Evolutionary conservation across 37 sponge, comb jelly and placozoan genomes (phyloP).

Genomic region (Ianthella basta): DNA sequence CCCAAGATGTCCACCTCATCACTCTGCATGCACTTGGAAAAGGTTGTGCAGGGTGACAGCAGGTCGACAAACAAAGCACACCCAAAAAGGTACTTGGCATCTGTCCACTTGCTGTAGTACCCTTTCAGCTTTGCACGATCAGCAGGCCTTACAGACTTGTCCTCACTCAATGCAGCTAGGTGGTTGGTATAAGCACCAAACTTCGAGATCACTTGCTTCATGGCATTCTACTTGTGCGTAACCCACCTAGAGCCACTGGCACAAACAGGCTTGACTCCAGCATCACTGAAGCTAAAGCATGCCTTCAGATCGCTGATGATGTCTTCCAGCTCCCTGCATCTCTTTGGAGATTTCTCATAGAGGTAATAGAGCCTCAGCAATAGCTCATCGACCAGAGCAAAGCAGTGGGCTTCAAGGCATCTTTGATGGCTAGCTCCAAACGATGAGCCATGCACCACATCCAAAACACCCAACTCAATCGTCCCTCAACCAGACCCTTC

Average conservation of each 20-base stretch:
- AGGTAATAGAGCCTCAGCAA: slow-evolving; percentile 57
- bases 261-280: slow-evolving; percentile 42
- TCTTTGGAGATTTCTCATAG: slow-evolving; percentile 64
- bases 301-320: slow-evolving; percentile 48
- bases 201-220: slow-evolving; percentile 74
- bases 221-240: slow-evolving; percentile 62
- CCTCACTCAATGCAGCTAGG: slow-evolving; percentile 58
- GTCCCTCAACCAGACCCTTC: slow-evolving; percentile 64
- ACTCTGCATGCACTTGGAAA: slow-evolving; percentile 67
- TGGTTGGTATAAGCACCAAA: slow-evolving; percentile 81
- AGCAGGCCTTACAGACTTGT: slow-evolving; percentile 40
- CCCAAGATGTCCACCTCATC: slow-evolving; percentile 61
- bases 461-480: slow-evolving; percentile 72
- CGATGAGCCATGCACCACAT: slow-evolving; percentile 81
- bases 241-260: slow-evolving; percentile 60
- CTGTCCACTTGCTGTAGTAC: slow-evolving; percentile 51
- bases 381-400: slow-evolving; percentile 57
- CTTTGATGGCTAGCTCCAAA: slow-evolving; percentile 60
- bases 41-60: slow-evolving; percentile 60
- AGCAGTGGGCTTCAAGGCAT: slow-evolving; percentile 65
- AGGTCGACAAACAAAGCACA: slow-evolving; percentile 81
- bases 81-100: slow-evolving; percentile 75
- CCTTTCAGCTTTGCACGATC: slow-evolving; percentile 68
- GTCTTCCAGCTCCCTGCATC: slow-evolving; percentile 46
- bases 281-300: slow-evolving; percentile 31